Conservation (phyloP, 2,113 vertebrate species). For the Gadus macrocephalus region DNA sequence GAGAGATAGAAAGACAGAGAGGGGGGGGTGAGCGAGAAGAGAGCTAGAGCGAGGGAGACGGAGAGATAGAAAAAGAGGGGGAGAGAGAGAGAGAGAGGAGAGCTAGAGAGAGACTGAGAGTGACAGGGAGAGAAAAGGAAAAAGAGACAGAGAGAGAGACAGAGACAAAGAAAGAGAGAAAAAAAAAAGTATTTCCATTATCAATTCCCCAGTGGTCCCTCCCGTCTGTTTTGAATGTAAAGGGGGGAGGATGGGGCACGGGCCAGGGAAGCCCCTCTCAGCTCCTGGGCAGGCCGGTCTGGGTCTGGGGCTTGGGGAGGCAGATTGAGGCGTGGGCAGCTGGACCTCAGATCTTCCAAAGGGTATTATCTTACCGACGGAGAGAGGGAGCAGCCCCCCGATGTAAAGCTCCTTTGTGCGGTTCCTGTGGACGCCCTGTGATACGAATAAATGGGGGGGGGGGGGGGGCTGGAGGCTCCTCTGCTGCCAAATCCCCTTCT, state of each 20-base stretch:
- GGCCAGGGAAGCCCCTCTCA: slow-evolving; percentile 9
- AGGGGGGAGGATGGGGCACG: background rate
- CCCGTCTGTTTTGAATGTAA: too few species aligned
- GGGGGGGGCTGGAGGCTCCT: background rate
- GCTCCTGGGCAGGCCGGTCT: slow-evolving; percentile 11
- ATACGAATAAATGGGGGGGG: slow-evolving; percentile 26
- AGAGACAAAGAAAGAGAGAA: background rate
- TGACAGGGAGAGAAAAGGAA: too few species aligned
- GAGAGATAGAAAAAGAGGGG: too few species aligned
- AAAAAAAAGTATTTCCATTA: background rate
- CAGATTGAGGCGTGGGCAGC: slow-evolving; percentile 36
- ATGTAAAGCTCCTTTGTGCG: slow-evolving; percentile 56
- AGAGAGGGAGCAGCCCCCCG: slow-evolving; percentile 13
- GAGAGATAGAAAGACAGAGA: too few species aligned
- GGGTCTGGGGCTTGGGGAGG: slow-evolving; percentile 10
- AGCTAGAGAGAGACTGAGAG: too few species aligned
- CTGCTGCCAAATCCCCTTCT: slow-evolving; percentile 12
- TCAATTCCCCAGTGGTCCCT: background rate
- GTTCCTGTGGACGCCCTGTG: slow-evolving; percentile 29
- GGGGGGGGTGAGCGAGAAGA: too few species aligned
- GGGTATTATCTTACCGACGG: slow-evolving; percentile 61
- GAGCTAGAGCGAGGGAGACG: too few species aligned
- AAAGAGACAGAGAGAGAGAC: too few species aligned
- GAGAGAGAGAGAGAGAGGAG: too few species aligned
- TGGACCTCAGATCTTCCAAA: slow-evolving; percentile 45